phyloP scores from a whole-genome alignment of 2,113 vertebrate species.

The Hyaena hyaena region DNA sequence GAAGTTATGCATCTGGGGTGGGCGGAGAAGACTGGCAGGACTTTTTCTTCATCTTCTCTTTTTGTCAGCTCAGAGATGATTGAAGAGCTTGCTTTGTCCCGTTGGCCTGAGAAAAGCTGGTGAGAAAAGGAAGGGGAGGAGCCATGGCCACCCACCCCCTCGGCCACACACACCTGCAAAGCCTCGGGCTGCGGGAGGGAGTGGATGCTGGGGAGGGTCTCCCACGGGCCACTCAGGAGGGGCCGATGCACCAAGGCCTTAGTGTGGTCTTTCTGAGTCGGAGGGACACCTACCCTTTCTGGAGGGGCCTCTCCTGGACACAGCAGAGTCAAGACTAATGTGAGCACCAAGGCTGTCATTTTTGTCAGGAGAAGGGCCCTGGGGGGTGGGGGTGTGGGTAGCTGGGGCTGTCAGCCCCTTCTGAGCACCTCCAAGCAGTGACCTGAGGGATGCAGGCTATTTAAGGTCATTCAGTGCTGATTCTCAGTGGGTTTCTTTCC shows the following conservation, averaged over 20 bases:
- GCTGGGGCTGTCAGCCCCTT: neutral
- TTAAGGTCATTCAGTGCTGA: neutral
- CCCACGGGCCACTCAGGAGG: fast-evolving
- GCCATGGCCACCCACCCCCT: neutral
- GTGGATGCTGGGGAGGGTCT: neutral
- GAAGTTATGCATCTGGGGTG: neutral
- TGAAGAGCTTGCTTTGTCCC: neutral
- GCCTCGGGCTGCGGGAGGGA: neutral
- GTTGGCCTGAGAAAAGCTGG: neutral
- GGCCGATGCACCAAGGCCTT: neutral
- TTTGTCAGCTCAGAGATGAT: neutral
- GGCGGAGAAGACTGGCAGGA: neutral
- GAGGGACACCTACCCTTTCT: neutral
- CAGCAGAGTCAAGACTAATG: neutral
- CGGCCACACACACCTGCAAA: fast-evolving
- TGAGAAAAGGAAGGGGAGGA: neutral
- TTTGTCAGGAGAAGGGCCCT: neutral
- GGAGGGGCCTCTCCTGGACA: neutral
- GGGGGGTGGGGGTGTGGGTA: fast-evolving
- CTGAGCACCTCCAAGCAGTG: neutral
- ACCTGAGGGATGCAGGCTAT: neutral
- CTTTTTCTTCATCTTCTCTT: neutral
- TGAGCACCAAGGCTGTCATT: neutral
- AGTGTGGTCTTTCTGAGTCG: neutral
- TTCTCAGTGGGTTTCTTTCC: neutral